A percentile compares a stretch with the other conserved stretches of the same genome.
Conservation (phyloP, 2,113 vertebrate genomes). For the Electrona antarctica region DNA sequence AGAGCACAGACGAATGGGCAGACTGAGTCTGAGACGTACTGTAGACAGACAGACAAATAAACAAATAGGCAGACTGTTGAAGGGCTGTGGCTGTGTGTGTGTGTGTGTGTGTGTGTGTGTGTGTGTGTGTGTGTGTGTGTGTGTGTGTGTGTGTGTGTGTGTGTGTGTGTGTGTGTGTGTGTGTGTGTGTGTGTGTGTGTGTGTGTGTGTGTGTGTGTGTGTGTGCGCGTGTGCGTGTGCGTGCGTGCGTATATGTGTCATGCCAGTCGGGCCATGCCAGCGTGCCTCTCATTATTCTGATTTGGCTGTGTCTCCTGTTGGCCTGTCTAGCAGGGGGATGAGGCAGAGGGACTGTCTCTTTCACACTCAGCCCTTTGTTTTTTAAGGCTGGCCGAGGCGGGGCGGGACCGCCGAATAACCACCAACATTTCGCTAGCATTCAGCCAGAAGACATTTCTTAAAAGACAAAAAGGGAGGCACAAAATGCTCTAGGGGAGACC, state of each 20-base stretch:
- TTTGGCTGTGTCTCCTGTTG: conserved; percentile 71
- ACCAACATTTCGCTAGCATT: conserved; percentile 62
- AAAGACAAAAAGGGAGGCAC: conserved; percentile 34
- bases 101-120: background rate
- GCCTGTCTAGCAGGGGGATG: conserved; percentile 69
- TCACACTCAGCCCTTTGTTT: conserved; percentile 68
- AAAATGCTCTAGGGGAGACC: conserved; percentile 34
- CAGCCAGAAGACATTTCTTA: conserved; percentile 30
- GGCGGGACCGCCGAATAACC: conserved; percentile 52
- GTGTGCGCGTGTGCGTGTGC: conserved; percentile 18
- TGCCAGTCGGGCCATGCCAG: conserved; percentile 67
- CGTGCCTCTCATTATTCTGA: conserved; percentile 80
- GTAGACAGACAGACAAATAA: conserved; percentile 73
- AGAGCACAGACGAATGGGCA: conserved; percentile 68
- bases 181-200: conserved; percentile 24
- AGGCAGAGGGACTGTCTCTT: conserved; percentile 68
- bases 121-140: background rate
- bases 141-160: conserved; percentile 2
- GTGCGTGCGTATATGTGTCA: conserved; percentile 64
- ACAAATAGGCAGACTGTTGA: conserved; percentile 60
- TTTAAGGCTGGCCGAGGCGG: conserved; percentile 64
- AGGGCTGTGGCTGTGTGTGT: background rate
- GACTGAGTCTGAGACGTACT: conserved; percentile 24
- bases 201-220: conserved; percentile 19
- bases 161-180: conserved; percentile 30